Evolutionary conservation across 2,797 vertebrate species (phyloP).

Genomic region (Centroberyx gerrardi): DNA sequence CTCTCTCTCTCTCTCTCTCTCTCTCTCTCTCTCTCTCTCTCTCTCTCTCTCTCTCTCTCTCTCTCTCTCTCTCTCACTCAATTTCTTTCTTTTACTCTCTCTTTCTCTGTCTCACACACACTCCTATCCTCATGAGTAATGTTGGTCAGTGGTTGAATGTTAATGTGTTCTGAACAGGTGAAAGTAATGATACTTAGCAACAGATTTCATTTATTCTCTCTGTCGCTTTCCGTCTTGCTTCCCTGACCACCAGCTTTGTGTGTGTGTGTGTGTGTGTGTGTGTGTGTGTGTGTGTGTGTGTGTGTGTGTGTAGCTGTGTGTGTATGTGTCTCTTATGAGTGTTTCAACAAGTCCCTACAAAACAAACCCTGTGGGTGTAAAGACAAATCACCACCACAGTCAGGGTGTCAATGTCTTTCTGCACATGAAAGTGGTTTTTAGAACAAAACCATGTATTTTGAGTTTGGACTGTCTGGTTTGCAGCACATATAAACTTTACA

Average conservation of each 20-base stretch:
- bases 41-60: not conserved
- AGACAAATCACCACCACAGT: not conserved
- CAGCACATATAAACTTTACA: not conserved
- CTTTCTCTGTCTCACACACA: constrained; percentile 40
- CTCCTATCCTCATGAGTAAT: constrained; percentile 28
- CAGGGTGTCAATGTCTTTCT: constrained; percentile 1
- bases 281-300: not conserved
- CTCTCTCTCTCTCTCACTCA: constrained; percentile 1
- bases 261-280: not conserved
- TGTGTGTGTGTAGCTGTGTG: not conserved
- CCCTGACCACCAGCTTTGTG: not conserved
- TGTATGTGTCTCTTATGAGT: not conserved
- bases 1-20: not conserved
- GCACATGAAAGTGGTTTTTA: constrained; percentile 14
- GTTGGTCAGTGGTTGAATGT: constrained; percentile 26
- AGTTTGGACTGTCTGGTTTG: constrained; percentile 5
- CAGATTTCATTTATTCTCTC: constrained; percentile 30
- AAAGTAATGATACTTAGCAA: constrained; percentile 34
- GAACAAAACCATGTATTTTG: not conserved
- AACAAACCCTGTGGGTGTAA: too few relatives aligned
- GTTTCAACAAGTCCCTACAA: constrained; percentile 35
- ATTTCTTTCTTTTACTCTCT: not conserved
- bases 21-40: constrained; percentile 20
- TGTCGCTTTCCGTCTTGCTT: not conserved
- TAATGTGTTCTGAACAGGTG: constrained; percentile 33